phyloP scores from a whole-genome alignment of 2,113 vertebrate species.

The Delphinus delphis region DNA sequence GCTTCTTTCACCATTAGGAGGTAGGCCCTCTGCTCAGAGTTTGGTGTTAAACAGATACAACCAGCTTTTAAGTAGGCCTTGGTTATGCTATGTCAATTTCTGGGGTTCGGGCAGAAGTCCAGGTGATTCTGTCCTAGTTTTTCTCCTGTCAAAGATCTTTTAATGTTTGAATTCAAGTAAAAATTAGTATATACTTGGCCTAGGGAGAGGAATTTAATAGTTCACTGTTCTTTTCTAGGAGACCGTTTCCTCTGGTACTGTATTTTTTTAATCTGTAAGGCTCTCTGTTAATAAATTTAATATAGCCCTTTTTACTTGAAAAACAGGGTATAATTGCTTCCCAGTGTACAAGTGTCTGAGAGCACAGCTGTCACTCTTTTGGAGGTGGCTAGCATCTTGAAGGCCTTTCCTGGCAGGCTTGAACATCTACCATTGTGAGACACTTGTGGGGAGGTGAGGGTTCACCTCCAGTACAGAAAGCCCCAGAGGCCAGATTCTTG shows the following conservation, averaged over 20 bases:
- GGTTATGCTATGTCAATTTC: neutral
- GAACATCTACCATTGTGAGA: neutral
- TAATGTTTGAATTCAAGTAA: slow-evolving; percentile 37
- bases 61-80: slow-evolving; percentile 21
- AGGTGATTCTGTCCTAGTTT: neutral
- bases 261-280: neutral
- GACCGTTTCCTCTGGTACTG: neutral
- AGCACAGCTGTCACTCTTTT: neutral
- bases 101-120: neutral
- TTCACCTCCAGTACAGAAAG: neutral
- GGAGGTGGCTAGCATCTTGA: neutral
- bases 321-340: neutral
- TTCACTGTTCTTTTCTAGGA: neutral
- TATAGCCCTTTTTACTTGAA: neutral
- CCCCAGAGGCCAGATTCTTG: neutral
- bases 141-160: neutral
- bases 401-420: neutral
- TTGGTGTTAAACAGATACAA: neutral
- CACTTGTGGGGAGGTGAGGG: neutral
- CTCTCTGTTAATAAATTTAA: neutral
- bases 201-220: neutral
- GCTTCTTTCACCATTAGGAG: slow-evolving; percentile 21
- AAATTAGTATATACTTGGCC: neutral
- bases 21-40: slow-evolving; percentile 34
- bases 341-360: neutral